Conservation (phyloP, 2,797 vertebrate species). For the Eulemur rubriventer region DNA sequence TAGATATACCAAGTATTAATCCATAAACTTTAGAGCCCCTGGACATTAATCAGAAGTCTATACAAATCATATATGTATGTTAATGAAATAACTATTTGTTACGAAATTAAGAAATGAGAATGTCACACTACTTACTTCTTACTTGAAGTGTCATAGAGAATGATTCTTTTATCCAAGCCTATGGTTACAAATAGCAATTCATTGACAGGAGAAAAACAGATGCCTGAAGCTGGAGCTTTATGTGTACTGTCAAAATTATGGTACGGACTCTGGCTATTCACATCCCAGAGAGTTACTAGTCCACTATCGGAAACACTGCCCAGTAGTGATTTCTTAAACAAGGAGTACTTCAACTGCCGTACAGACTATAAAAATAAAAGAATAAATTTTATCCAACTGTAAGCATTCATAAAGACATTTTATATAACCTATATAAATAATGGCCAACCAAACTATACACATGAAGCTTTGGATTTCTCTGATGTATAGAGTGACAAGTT, state of each 20-base stretch:
- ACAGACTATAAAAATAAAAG: conserved; percentile 89
- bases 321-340: conserved; percentile 93
- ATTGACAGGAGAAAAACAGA: conserved; percentile 96
- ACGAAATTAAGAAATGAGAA: conserved; percentile 5
- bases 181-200: conserved; percentile 95
- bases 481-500: background rate
- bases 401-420: background rate
- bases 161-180: conserved; percentile 97
- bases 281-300: conserved; percentile 95
- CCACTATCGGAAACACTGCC: conserved; percentile 96
- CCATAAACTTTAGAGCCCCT: background rate
- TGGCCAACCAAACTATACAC: background rate
- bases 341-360: conserved; percentile 93
- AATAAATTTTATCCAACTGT: conserved; percentile 46
- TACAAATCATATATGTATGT: background rate
- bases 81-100: background rate
- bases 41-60: background rate
- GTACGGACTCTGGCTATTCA: conserved; percentile 93
- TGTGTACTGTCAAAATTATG: conserved; percentile 93
- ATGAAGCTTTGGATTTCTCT: background rate
- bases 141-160: conserved; percentile 96
- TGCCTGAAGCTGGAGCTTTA: conserved; percentile 94
- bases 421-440: background rate
- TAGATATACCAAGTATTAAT: background rate
- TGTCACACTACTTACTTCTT: conserved; percentile 92